These are phyloP conservation scores for Nebria ingens DNA, from an alignment of 1,140 invertebrate genomes.

Conservation along the genomic window DNA sequence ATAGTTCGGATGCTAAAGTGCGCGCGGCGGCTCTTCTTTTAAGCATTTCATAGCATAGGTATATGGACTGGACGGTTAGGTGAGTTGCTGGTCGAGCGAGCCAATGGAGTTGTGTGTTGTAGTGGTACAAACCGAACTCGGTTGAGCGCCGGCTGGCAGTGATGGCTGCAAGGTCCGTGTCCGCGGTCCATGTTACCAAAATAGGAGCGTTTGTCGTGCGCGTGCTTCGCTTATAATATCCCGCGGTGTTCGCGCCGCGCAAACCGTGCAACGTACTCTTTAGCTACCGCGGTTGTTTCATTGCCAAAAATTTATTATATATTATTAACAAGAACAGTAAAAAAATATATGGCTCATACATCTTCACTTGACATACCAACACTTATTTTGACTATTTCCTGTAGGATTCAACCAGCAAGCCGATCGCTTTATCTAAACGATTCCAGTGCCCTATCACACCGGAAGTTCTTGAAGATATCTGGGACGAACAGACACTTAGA, in stretches of 20 bases:
- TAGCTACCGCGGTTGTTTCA: background rate
- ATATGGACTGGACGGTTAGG: too few species aligned
- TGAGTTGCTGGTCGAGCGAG: background rate
- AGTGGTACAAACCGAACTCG: background rate
- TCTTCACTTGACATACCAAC: too few species aligned
- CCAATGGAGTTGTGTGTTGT: too few species aligned
- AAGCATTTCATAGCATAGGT: too few species aligned
- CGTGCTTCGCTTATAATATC: background rate
- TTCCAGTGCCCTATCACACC: slow-evolving; percentile 31
- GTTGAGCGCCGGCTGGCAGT: background rate
- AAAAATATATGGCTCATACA: too few species aligned
- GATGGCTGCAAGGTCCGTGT: background rate
- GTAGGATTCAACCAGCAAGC: background rate
- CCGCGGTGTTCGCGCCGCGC: too few species aligned
- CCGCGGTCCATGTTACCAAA: background rate
- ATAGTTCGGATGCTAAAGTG: too few species aligned
- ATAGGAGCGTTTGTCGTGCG: background rate
- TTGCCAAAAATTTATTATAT: background rate
- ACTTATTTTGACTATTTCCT: too few species aligned
- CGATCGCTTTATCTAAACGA: background rate
- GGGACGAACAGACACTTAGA: slow-evolving; percentile 59
- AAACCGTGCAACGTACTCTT: too few species aligned
- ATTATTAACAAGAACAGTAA: too few species aligned
- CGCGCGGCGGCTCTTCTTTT: too few species aligned
- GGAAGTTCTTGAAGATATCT: slow-evolving; percentile 55